phyloP scores from a whole-genome alignment of 2,797 vertebrate genomes.

The Varecia variegata region DNA sequence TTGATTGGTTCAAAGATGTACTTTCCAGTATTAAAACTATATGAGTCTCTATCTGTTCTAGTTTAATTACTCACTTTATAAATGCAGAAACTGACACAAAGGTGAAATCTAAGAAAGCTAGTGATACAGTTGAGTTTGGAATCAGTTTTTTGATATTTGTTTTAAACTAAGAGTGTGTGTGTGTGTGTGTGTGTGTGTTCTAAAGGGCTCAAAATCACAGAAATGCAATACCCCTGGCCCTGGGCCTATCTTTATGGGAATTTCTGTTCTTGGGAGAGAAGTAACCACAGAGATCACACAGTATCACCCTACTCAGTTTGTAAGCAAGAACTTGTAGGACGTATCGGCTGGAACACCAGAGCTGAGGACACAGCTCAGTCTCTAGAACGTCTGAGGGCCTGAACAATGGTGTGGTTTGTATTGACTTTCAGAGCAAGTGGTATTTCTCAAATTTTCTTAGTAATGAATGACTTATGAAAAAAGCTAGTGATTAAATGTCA shows the following conservation, averaged over 20 bases:
- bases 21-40: not conserved
- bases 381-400: not conserved
- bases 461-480: not conserved
- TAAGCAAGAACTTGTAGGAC: not conserved
- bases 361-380: not conserved
- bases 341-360: not conserved
- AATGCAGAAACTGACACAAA: not conserved
- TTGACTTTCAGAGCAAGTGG: not conserved
- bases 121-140: not conserved
- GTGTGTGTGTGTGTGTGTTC: not conserved
- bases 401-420: not conserved
- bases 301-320: not conserved
- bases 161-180: not conserved
- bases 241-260: not conserved
- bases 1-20: not conserved
- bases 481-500: conserved; percentile 40
- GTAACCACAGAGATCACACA: not conserved
- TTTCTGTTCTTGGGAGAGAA: not conserved
- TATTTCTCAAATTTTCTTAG: conserved; percentile 39
- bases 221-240: not conserved
- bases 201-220: not conserved
- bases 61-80: not conserved
- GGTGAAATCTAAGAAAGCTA: not conserved
- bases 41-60: not conserved
- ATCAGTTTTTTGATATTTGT: not conserved